These are phyloP conservation scores for Menidia menidia DNA, from an alignment of 2,797 vertebrate genomes.

Conservation along the genomic window DNA sequence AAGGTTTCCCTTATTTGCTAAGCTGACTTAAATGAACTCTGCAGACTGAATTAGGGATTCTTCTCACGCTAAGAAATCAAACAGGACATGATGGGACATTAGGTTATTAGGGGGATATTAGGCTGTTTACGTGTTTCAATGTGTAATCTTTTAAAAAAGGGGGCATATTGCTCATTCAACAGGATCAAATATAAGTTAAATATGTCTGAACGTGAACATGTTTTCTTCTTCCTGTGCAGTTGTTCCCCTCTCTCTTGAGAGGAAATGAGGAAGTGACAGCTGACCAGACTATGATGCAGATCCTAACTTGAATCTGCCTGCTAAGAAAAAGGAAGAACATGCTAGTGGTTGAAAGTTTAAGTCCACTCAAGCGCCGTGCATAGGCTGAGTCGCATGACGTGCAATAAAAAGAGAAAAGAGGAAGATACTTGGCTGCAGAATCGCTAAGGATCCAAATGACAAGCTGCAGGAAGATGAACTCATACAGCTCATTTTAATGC, in stretches of 20 bases:
- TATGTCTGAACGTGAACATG: no score
- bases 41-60: constrained; percentile 47
- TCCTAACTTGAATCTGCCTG: constrained; percentile 47
- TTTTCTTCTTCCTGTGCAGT: constrained; percentile 27
- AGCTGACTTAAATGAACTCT: constrained; percentile 38
- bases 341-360: constrained; percentile 52
- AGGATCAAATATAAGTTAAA: no score
- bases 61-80: constrained; percentile 43
- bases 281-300: constrained; percentile 57
- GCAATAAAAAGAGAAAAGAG: constrained; percentile 39
- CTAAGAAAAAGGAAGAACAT: constrained; percentile 71
- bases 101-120: constrained; percentile 54
- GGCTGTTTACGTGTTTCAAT: constrained; percentile 27
- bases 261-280: constrained; percentile 66
- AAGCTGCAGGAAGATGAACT: constrained; percentile 19
- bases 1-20: constrained; percentile 3
- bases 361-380: constrained; percentile 15
- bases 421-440: constrained; percentile 23
- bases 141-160: constrained; percentile 3
- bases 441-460: not conserved
- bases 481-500: constrained; percentile 11
- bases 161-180: not conserved
- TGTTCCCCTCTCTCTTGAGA: constrained; percentile 40
- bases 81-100: constrained; percentile 39
- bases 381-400: constrained; percentile 40